Evolutionary conservation across 2,888 invertebrate species (phyloP).

Genomic region (Muscina levida): DNA sequence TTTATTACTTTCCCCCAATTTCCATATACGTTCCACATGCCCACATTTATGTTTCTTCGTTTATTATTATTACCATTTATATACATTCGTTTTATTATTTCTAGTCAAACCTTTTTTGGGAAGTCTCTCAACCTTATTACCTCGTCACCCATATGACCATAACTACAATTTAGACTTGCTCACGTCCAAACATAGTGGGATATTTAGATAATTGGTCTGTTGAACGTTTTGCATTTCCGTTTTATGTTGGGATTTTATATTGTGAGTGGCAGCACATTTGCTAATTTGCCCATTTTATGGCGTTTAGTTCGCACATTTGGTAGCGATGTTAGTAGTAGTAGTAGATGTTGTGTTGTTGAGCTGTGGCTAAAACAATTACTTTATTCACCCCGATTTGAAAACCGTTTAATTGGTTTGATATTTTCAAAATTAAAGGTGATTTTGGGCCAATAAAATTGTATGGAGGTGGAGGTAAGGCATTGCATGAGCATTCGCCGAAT

Average conservation of each 20-base stretch:
- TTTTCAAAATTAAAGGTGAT: conserved; percentile 17
- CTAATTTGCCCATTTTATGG: conserved; percentile 21
- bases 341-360: not conserved
- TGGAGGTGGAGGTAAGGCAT: no score
- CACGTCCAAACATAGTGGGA: conserved; percentile 1
- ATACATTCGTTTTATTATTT: no score
- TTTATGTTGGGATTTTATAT: conserved; percentile 33
- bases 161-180: conserved; percentile 19
- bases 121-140: not conserved
- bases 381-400: no score
- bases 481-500: no score
- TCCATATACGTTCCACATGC: not conserved
- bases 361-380: conserved; percentile 7
- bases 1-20: conserved; percentile 10
- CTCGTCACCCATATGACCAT: conserved; percentile 55
- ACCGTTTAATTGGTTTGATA: no score
- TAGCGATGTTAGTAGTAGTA: not conserved
- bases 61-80: not conserved
- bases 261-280: conserved; percentile 3
- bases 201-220: conserved; percentile 63
- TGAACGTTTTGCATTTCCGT: conserved; percentile 56
- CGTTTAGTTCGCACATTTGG: not conserved
- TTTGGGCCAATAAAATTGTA: conserved; percentile 18
- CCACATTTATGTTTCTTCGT: conserved; percentile 39
- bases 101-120: not conserved